Conservation (phyloP, 2,797 vertebrate species). For the Coccyzus lansbergi region DNA sequence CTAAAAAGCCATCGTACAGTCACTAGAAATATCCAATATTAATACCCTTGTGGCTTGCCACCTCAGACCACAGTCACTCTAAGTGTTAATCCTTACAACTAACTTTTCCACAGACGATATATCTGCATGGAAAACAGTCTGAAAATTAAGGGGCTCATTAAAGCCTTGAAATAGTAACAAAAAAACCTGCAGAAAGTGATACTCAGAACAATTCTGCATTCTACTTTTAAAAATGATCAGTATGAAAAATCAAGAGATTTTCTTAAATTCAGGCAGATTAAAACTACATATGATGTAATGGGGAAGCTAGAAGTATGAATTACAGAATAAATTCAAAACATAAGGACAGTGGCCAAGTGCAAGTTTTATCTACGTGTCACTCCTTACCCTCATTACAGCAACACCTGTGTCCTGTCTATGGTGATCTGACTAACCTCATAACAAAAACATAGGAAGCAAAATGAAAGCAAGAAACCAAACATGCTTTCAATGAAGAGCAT, state of each 20-base stretch:
- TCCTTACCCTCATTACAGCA: not conserved
- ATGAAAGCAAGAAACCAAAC: not conserved
- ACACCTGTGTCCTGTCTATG: not conserved
- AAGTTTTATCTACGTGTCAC: not conserved
- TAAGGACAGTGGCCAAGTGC: not conserved
- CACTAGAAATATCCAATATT: not conserved
- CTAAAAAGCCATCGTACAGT: not conserved
- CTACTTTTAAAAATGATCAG: not conserved
- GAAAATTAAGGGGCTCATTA: not conserved
- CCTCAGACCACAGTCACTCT: not conserved
- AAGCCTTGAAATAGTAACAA: not conserved
- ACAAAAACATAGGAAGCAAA: not conserved
- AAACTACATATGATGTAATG: accelerated
- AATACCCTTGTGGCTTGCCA: not conserved
- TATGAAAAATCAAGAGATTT: not conserved
- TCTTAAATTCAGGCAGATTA: not conserved
- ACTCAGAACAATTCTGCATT: not conserved
- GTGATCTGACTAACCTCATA: not conserved
- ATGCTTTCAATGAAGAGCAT: not conserved
- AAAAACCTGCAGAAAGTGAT: not conserved
- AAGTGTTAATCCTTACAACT: not conserved
- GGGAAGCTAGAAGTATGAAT: not conserved
- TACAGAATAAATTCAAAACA: not conserved
- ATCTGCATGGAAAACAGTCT: not conserved
- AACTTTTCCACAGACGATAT: not conserved